Evolutionary conservation across 2,888 invertebrate species (phyloP).

Genomic region (Strigamia crassipes): DNA sequence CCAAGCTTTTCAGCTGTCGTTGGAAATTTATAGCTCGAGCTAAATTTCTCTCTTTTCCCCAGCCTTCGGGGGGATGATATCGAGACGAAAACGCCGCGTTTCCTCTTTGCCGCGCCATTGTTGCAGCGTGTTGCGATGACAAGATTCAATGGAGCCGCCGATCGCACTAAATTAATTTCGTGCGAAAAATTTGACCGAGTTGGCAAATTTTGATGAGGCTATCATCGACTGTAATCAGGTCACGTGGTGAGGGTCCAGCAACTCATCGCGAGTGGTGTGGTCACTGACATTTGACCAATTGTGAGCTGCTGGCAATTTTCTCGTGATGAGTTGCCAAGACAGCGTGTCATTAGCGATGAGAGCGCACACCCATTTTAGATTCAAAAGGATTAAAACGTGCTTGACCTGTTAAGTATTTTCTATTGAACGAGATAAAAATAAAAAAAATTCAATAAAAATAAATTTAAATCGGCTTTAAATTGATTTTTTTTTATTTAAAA

Average conservation of each 20-base stretch:
- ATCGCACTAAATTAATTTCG: not conserved
- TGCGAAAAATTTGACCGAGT: not conserved
- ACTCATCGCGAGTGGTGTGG: constrained; percentile 38
- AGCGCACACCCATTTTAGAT: constrained; percentile 36
- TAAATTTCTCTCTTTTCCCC: constrained; percentile 2
- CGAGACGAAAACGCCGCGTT: not conserved
- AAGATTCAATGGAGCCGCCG: not conserved
- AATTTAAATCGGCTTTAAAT: constrained; percentile 26
- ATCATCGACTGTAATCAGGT: constrained; percentile 28
- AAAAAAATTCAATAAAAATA: too few relatives aligned
- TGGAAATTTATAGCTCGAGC: constrained; percentile 26
- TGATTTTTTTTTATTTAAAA: not conserved
- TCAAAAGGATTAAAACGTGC: constrained; percentile 41
- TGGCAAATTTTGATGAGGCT: constrained; percentile 36
- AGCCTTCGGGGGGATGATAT: constrained; percentile 11
- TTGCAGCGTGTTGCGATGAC: not conserved
- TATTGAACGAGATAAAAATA: not conserved
- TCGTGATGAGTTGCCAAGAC: constrained; percentile 42
- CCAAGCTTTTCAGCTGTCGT: constrained; percentile 40
- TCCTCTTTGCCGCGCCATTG: not conserved
- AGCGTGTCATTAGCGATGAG: constrained; percentile 39
- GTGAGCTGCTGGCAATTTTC: constrained; percentile 42
- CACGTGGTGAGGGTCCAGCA: constrained; percentile 40
- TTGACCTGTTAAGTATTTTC: constrained; percentile 35
- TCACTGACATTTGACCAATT: constrained; percentile 40